These are phyloP conservation scores for Malacoctenus gilli DNA, from an alignment of 2,797 vertebrate genomes.

Conservation along the genomic window DNA sequence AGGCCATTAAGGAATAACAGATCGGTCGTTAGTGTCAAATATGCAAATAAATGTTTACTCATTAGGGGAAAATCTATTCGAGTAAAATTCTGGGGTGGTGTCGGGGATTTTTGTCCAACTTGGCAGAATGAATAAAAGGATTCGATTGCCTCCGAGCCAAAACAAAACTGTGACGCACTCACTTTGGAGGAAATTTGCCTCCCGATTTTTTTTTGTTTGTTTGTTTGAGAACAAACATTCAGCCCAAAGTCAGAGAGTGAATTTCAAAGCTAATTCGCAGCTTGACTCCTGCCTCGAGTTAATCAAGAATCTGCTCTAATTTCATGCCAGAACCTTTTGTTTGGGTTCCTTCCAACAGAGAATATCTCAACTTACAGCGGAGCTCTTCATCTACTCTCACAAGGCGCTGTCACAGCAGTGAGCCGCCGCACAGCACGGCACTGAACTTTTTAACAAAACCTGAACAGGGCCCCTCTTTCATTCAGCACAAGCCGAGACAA, in stretches of 20 bases:
- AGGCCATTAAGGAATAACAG: constrained; percentile 68
- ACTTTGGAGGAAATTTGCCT: not conserved
- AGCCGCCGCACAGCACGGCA: not conserved
- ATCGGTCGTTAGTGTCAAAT: constrained; percentile 68
- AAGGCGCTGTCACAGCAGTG: not conserved
- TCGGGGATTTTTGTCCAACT: constrained; percentile 50
- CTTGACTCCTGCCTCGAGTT: constrained; percentile 3
- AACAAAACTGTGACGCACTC: constrained; percentile 11
- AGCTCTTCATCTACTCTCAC: constrained; percentile 8
- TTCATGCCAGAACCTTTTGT: constrained; percentile 3
- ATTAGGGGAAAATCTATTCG: constrained; percentile 41
- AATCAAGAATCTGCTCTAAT: constrained; percentile 32
- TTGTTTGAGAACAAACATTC: constrained; percentile 5
- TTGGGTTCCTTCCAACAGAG: not conserved
- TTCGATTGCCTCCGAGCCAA: constrained; percentile 17
- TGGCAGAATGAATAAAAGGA: constrained; percentile 31
- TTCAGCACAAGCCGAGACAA: constrained; percentile 23
- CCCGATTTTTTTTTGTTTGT: constrained; percentile 3
- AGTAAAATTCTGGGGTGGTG: constrained; percentile 43
- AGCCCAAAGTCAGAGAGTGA: not conserved
- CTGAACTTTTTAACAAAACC: constrained; percentile 28
- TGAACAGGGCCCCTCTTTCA: constrained; percentile 19
- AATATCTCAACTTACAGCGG: constrained; percentile 16
- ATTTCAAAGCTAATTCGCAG: constrained; percentile 18
- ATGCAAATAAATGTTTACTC: constrained; percentile 71